phyloP scores from a whole-genome alignment of 1,140 invertebrate genomes.

The Lepidurus arcticus region DNA sequence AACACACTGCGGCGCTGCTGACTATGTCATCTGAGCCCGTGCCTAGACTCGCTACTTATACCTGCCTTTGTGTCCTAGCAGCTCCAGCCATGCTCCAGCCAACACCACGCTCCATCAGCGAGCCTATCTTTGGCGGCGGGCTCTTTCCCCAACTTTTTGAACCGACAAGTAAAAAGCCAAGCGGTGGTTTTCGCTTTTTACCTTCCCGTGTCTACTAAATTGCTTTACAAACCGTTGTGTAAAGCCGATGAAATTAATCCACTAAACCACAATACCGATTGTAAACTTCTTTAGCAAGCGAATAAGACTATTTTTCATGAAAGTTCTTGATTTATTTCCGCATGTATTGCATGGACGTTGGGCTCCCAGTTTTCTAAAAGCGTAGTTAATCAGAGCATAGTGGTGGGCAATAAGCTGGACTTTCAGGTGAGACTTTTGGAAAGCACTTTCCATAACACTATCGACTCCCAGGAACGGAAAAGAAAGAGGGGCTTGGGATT shows the following conservation, averaged over 20 bases:
- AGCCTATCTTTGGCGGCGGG: not conserved
- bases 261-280: not conserved
- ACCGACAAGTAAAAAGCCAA: no score
- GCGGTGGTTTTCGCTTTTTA: no score
- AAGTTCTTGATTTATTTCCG: not conserved
- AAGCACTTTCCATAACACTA: slow-evolving; percentile 19
- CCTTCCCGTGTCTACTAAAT: no score
- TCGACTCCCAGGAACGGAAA: not conserved
- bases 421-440: not conserved
- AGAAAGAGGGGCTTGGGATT: not conserved
- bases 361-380: not conserved
- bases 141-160: not conserved
- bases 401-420: not conserved
- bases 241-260: not conserved
- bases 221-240: no score
- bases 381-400: slow-evolving; percentile 13
- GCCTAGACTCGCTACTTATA: not conserved
- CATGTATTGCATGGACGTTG: not conserved
- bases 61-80: not conserved
- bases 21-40: not conserved
- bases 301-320: not conserved
- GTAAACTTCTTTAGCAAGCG: not conserved
- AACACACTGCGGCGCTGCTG: not conserved
- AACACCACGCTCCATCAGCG: not conserved
- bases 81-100: not conserved